These are phyloP conservation scores for Coleophora flavipennella DNA, from an alignment of 2,888 invertebrate genomes.

Conservation along the genomic window DNA sequence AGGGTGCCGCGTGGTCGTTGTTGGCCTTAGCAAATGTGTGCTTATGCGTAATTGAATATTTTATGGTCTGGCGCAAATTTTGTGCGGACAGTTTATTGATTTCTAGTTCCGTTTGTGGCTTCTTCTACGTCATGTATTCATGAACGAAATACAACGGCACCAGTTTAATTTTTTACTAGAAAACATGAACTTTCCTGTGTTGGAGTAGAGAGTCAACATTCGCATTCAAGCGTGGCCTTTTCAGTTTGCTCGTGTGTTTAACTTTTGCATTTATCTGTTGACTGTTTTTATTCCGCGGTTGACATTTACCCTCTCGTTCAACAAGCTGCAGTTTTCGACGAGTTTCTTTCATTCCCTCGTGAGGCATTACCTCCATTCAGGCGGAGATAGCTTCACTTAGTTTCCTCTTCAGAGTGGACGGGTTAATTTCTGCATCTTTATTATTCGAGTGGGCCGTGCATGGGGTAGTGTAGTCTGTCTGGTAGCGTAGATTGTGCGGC, in stretches of 20 bases:
- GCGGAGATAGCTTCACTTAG: slow-evolving; percentile 71
- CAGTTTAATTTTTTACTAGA: slow-evolving; percentile 20
- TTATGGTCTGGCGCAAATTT: slow-evolving; percentile 62
- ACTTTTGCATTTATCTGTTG: slow-evolving; percentile 72
- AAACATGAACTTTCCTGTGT: slow-evolving; percentile 23
- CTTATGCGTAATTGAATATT: slow-evolving; percentile 73
- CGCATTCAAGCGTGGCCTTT: slow-evolving; percentile 51
- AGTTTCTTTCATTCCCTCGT: slow-evolving; percentile 69
- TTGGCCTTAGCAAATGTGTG: slow-evolving; percentile 70
- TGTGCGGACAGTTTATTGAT: slow-evolving; percentile 58
- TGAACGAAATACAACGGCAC: slow-evolving; percentile 6
- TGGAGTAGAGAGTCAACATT: slow-evolving; percentile 41
- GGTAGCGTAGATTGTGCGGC: slow-evolving; percentile 66
- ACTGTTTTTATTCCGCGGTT: slow-evolving; percentile 70
- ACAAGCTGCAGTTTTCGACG: slow-evolving; percentile 51
- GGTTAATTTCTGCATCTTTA: slow-evolving; percentile 72
- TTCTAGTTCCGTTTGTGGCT: slow-evolving; percentile 28
- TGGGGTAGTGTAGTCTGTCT: slow-evolving; percentile 58
- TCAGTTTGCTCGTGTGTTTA: slow-evolving; percentile 62
- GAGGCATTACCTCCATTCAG: slow-evolving; percentile 65
- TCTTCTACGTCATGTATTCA: slow-evolving; percentile 11
- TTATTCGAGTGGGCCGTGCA: slow-evolving; percentile 68
- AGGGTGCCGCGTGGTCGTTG: slow-evolving; percentile 72
- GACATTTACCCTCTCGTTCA: slow-evolving; percentile 69
- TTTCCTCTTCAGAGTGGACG: slow-evolving; percentile 63